Percentiles rank a stretch among this genome's conserved stretches.
These are phyloP conservation scores for Astur gentilis DNA, from an alignment of 2,113 vertebrate genomes.

Conservation along the genomic window DNA sequence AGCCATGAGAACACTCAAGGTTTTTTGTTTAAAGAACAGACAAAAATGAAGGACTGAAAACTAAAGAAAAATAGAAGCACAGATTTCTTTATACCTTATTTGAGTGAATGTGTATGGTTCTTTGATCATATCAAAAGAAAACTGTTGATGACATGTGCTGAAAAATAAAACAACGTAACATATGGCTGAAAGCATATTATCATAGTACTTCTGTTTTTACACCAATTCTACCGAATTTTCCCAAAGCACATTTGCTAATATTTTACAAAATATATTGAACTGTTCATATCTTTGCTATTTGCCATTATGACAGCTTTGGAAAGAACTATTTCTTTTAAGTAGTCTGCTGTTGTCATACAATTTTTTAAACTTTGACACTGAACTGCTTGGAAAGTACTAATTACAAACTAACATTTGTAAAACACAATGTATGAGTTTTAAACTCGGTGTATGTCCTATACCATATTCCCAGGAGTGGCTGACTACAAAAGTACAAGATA, in stretches of 20 bases:
- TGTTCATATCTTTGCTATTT: background rate
- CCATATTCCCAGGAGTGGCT: background rate
- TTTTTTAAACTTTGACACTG: background rate
- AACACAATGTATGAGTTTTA: background rate
- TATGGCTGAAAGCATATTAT: slow-evolving; percentile 48
- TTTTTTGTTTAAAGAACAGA: slow-evolving; percentile 9
- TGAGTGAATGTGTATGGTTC: slow-evolving; percentile 48
- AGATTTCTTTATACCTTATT: slow-evolving; percentile 64
- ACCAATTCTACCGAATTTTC: background rate
- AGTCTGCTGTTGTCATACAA: background rate
- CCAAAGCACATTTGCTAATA: slow-evolving; percentile 5
- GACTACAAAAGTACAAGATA: background rate
- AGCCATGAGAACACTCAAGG: background rate
- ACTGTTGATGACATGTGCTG: slow-evolving; percentile 53
- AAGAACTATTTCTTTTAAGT: background rate
- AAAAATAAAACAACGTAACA: slow-evolving; percentile 59
- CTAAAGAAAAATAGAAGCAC: slow-evolving; percentile 19
- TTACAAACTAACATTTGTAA: background rate
- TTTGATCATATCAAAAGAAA: slow-evolving; percentile 58
- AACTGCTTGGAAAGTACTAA: background rate
- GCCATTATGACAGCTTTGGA: background rate
- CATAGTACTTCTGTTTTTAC: slow-evolving; percentile 3
- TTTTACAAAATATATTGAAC: slow-evolving; percentile 16
- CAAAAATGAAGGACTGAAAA: background rate
- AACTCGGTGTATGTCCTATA: background rate